Percentiles rank a stretch among this genome's conserved stretches.
phyloP scores from a whole-genome alignment of 2,888 invertebrate genomes.

The Drosophila seclusa region DNA sequence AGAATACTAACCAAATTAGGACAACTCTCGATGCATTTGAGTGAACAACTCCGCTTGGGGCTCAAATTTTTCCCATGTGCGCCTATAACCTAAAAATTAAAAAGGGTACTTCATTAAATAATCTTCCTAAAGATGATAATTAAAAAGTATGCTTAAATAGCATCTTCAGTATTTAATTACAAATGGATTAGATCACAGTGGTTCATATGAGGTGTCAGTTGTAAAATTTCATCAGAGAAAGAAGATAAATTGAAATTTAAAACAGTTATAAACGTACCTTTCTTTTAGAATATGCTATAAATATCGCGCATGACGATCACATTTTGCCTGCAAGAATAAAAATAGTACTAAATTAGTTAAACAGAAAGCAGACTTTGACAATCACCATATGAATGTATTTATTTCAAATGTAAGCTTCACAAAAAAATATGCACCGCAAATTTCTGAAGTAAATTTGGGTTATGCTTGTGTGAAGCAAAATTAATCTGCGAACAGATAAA shows the following conservation, averaged over 20 bases:
- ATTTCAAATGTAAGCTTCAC: constrained; percentile 64
- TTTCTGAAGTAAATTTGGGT: constrained; percentile 74
- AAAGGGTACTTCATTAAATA: background rate
- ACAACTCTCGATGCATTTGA: background rate
- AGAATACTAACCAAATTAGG: constrained; percentile 34
- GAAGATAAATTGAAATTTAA: background rate
- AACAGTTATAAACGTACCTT: constrained; percentile 17
- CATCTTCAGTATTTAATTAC: constrained; percentile 65
- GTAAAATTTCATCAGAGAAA: constrained; percentile 77
- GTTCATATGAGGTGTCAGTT: constrained; percentile 84
- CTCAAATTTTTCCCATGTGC: background rate
- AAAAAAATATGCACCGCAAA: constrained; percentile 83
- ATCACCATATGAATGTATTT: background rate
- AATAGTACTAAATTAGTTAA: background rate
- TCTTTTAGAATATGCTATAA: background rate
- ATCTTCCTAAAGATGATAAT: background rate
- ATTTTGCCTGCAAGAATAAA: constrained; percentile 33
- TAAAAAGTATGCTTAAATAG: background rate
- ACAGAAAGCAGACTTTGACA: background rate
- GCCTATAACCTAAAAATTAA: constrained; percentile 30
- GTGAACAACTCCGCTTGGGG: background rate
- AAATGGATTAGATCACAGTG: constrained; percentile 76
- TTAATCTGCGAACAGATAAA: constrained; percentile 81
- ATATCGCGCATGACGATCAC: background rate
- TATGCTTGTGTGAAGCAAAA: constrained; percentile 81